A percentile compares a stretch with the other conserved stretches of the same genome.
These are phyloP conservation scores for Macquaria ambigua DNA, from an alignment of 2,113 vertebrate species.

Conservation along the genomic window DNA sequence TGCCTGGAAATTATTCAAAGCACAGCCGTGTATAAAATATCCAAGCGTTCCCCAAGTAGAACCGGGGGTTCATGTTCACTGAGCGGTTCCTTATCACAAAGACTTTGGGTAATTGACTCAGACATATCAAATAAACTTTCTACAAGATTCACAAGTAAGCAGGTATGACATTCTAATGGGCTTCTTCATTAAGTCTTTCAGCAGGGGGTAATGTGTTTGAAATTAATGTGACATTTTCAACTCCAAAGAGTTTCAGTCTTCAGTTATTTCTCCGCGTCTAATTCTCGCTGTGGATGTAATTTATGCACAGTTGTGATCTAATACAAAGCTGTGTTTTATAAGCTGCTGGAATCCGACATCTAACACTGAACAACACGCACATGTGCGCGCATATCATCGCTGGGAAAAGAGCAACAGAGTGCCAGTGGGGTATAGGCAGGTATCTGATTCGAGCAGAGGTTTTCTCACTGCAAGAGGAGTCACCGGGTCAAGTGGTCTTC, in stretches of 20 bases:
- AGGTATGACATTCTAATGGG: slow-evolving; percentile 94
- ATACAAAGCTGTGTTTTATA: slow-evolving; percentile 84
- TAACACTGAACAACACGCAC: slow-evolving; percentile 84
- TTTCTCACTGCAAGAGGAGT: slow-evolving; percentile 38
- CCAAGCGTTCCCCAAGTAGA: slow-evolving; percentile 85
- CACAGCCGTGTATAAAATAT: slow-evolving; percentile 84
- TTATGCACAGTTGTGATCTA: slow-evolving; percentile 86
- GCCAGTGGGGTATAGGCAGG: slow-evolving; percentile 31
- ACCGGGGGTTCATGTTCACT: slow-evolving; percentile 84
- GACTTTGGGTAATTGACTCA: slow-evolving; percentile 91
- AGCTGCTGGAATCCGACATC: slow-evolving; percentile 82
- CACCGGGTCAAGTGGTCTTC: slow-evolving; percentile 30
- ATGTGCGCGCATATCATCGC: slow-evolving; percentile 60
- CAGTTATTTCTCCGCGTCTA: slow-evolving; percentile 75
- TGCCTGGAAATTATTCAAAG: slow-evolving; percentile 90
- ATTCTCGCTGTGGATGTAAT: slow-evolving; percentile 85
- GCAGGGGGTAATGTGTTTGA: slow-evolving; percentile 87
- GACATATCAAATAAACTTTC: slow-evolving; percentile 92
- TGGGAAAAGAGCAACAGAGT: slow-evolving; percentile 76
- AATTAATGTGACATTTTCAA: slow-evolving; percentile 91
- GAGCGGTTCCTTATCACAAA: slow-evolving; percentile 90
- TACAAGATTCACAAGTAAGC: slow-evolving; percentile 89
- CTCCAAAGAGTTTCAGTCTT: slow-evolving; percentile 87
- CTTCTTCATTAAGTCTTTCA: slow-evolving; percentile 89
- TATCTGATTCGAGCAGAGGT: slow-evolving; percentile 54